Evolutionary conservation across 2,113 vertebrate genomes (phyloP).

Genomic region (Lagenorhynchus albirostris): DNA sequence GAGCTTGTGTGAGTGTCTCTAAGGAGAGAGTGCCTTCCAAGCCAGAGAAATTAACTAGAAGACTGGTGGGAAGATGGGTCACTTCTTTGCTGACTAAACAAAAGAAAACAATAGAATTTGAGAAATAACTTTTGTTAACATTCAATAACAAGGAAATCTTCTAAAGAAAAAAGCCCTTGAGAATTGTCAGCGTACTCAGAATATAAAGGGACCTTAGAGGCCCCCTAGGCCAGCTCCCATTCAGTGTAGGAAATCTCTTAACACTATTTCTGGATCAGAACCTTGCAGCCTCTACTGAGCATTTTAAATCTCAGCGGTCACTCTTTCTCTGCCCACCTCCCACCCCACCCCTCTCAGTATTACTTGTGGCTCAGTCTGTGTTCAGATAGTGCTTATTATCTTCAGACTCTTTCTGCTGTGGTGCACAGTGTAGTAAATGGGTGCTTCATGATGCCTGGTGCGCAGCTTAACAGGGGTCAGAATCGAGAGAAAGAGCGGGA

Average conservation of each 20-base stretch:
- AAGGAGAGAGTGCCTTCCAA: neutral
- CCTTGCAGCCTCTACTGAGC: neutral
- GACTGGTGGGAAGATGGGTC: neutral
- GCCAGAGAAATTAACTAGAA: neutral
- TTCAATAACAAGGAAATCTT: constrained; percentile 13
- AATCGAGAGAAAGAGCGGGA: neutral
- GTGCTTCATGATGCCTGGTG: neutral
- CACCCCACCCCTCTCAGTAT: neutral
- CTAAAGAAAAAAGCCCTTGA: neutral
- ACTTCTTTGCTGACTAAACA: neutral
- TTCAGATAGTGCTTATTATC: neutral
- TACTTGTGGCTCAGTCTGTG: neutral
- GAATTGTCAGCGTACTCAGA: neutral
- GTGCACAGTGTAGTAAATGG: neutral
- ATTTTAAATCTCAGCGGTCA: neutral
- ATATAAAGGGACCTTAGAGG: neutral
- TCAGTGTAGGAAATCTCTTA: neutral
- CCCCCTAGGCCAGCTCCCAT: neutral
- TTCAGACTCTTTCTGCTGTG: neutral
- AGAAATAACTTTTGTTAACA: neutral
- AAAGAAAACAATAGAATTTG: neutral
- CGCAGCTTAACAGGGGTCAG: neutral
- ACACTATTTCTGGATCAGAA: neutral
- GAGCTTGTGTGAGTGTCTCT: neutral
- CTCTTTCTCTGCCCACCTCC: neutral